Percentiles rank a stretch among this genome's conserved stretches.
phyloP scores from a whole-genome alignment of 2,888 invertebrate genomes.

The Xylophagus ater region DNA sequence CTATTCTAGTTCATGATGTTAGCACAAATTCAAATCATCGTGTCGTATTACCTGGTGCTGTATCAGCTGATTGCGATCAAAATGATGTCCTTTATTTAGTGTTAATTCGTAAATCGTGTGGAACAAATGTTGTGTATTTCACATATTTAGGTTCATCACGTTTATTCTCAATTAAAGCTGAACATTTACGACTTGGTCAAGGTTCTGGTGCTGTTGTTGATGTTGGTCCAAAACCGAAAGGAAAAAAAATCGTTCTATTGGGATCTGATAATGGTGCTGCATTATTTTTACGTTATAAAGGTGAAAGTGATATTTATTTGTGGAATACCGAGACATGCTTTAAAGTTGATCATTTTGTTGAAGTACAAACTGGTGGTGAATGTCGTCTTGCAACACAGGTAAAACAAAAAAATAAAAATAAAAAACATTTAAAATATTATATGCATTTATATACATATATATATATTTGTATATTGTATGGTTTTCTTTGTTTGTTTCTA shows the following conservation, averaged over 20 bases:
- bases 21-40: constrained; percentile 42
- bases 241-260: constrained; percentile 44
- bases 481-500: constrained; percentile 21
- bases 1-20: constrained; percentile 44
- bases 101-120: constrained; percentile 42
- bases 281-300: constrained; percentile 51
- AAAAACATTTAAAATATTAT: too few relatives aligned
- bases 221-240: constrained; percentile 45
- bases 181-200: constrained; percentile 43
- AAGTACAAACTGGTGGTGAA: constrained; percentile 48
- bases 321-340: constrained; percentile 52
- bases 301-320: constrained; percentile 49
- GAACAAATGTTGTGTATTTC: constrained; percentile 44
- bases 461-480: neutral
- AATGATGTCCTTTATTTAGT: constrained; percentile 50
- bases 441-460: too few relatives aligned
- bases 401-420: too few relatives aligned
- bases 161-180: constrained; percentile 46
- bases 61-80: constrained; percentile 32
- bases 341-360: constrained; percentile 43
- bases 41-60: constrained; percentile 46
- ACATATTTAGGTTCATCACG: constrained; percentile 47
- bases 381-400: constrained; percentile 50
- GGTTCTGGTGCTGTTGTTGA: constrained; percentile 47
- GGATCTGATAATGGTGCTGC: constrained; percentile 50